These are phyloP conservation scores for Lindbergichthys nudifrons DNA, from an alignment of 2,797 vertebrate species.

Conservation along the genomic window DNA sequence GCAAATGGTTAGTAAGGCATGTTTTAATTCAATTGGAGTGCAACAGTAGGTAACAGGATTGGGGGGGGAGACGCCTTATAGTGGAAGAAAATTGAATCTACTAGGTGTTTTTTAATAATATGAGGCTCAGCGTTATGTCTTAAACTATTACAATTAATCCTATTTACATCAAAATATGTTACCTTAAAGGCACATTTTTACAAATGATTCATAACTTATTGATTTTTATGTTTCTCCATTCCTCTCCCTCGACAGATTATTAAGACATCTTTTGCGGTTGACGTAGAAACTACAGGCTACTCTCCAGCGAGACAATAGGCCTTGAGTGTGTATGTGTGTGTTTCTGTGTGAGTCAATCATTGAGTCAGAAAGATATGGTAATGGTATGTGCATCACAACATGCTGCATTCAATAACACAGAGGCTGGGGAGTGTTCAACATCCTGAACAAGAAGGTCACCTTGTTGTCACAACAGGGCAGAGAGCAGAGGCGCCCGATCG, in stretches of 20 bases:
- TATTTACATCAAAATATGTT: slow-evolving; percentile 16
- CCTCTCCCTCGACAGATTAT: slow-evolving; percentile 22
- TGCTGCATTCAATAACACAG: slow-evolving; percentile 33
- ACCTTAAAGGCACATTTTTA: not conserved
- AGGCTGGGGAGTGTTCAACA: slow-evolving; percentile 41
- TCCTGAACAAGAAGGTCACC: slow-evolving; percentile 66
- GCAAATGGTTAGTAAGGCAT: not conserved
- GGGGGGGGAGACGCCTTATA: not conserved
- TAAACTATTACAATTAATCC: slow-evolving; percentile 37
- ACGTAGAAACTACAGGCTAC: slow-evolving; percentile 61
- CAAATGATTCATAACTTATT: slow-evolving; percentile 40
- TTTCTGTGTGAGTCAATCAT: slow-evolving; percentile 32
- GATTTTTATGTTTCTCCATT: slow-evolving; percentile 26
- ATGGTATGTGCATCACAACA: slow-evolving; percentile 37
- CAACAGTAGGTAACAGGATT: slow-evolving; percentile 1
- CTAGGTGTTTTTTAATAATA: not conserved
- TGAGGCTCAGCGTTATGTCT: not conserved
- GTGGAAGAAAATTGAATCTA: slow-evolving; percentile 12
- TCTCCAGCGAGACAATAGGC: slow-evolving; percentile 15
- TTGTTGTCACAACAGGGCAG: slow-evolving; percentile 55
- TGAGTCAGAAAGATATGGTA: slow-evolving; percentile 41
- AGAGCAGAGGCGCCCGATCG: slow-evolving; percentile 41
- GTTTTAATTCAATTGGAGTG: slow-evolving; percentile 8
- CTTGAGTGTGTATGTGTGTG: slow-evolving; percentile 6
- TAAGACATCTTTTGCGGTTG: slow-evolving; percentile 43